Percentiles rank a stretch among this genome's conserved stretches.
These are phyloP conservation scores for Agapornis roseicollis DNA, from an alignment of 2,113 vertebrate genomes.

Conservation along the genomic window DNA sequence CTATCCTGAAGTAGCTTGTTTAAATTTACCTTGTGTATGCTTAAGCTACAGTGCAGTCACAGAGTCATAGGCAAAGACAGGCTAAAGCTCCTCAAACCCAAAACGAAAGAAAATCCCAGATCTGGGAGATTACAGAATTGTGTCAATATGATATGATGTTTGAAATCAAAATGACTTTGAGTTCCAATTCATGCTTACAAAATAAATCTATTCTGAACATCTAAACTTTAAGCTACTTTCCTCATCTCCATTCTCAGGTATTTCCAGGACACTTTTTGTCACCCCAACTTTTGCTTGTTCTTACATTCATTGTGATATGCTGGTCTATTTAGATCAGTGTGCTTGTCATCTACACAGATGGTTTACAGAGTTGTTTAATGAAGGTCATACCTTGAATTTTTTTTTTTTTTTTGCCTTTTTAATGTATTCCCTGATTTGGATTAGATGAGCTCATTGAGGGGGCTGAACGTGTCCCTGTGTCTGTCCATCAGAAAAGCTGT, in stretches of 20 bases:
- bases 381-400: background rate
- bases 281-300: background rate
- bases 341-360: background rate
- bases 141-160: background rate
- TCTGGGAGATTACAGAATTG: background rate
- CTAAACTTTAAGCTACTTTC: background rate
- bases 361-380: background rate
- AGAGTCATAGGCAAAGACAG: background rate
- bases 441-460: background rate
- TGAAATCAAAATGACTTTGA: background rate
- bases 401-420: background rate
- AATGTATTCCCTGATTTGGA: background rate
- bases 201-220: background rate
- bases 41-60: background rate
- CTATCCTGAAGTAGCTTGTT: background rate
- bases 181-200: background rate
- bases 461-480: background rate
- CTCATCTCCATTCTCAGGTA: background rate
- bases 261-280: background rate
- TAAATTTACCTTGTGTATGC: background rate
- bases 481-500: background rate
- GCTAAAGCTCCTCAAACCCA: background rate
- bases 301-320: background rate
- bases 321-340: background rate
- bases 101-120: background rate